These are phyloP conservation scores for Tillus elongatus DNA, from an alignment of 2,888 invertebrate species.

Conservation along the genomic window DNA sequence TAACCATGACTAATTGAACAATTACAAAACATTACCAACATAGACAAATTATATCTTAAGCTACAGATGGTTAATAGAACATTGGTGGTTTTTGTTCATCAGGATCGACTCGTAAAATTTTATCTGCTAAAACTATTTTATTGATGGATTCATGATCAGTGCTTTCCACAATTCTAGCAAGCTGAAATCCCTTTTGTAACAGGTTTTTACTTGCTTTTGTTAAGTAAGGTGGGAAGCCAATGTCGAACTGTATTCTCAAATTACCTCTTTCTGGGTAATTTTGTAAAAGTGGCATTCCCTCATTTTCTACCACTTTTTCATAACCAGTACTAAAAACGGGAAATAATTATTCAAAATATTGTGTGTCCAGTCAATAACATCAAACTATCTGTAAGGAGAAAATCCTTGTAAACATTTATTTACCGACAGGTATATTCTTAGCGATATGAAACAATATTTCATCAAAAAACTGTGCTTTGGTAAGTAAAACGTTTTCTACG, in stretches of 20 bases:
- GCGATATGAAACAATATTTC: too few relatives aligned
- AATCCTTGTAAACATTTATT: too few relatives aligned
- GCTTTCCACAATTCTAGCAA: slow-evolving; percentile 34
- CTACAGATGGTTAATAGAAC: slow-evolving; percentile 18
- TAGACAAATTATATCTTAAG: too few relatives aligned
- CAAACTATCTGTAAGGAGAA: too few relatives aligned
- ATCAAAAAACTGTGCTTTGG: too few relatives aligned
- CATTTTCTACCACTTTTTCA: slow-evolving; percentile 57
- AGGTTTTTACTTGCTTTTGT: slow-evolving; percentile 42
- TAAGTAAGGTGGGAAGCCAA: slow-evolving; percentile 49
- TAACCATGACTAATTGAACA: too few relatives aligned
- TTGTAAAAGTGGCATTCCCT: slow-evolving; percentile 63
- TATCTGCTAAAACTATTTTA: slow-evolving; percentile 40
- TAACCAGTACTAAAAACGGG: slow-evolving; percentile 49
- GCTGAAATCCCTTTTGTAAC: slow-evolving; percentile 35
- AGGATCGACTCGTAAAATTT: slow-evolving; percentile 38
- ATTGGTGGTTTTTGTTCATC: slow-evolving; percentile 38
- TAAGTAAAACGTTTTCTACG: too few relatives aligned
- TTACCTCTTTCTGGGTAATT: slow-evolving; percentile 56
- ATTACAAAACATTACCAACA: too few relatives aligned
- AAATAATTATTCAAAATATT: neutral
- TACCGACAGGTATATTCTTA: too few relatives aligned
- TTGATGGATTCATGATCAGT: slow-evolving; percentile 38
- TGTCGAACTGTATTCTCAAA: slow-evolving; percentile 58
- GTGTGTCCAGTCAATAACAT: too few relatives aligned